These are phyloP conservation scores for Lithophane leautieri DNA, from an alignment of 2,888 invertebrate genomes.

Conservation along the genomic window DNA sequence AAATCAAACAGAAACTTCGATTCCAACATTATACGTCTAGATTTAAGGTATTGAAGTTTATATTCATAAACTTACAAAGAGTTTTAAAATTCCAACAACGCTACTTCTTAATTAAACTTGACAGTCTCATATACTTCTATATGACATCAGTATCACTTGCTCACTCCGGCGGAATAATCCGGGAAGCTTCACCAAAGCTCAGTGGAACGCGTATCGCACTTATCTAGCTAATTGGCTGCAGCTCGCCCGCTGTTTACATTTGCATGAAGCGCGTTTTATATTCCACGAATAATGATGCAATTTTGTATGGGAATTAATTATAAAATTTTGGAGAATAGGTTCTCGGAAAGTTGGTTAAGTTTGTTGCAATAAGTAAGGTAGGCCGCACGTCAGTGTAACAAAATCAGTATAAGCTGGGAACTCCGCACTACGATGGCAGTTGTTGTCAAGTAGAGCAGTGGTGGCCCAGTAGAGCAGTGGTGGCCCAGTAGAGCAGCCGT, in stretches of 20 bases:
- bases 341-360: background rate
- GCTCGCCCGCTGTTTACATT: conserved; percentile 40
- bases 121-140: background rate
- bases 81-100: background rate
- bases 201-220: conserved; percentile 43
- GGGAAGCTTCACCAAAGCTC: conserved; percentile 22
- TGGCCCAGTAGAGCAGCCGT: too few relatives aligned
- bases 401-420: too few relatives aligned
- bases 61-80: too few relatives aligned
- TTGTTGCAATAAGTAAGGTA: background rate
- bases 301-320: conserved; percentile 15
- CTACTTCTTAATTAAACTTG: background rate
- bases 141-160: conserved; percentile 12
- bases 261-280: conserved; percentile 36
- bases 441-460: too few relatives aligned
- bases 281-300: conserved; percentile 22
- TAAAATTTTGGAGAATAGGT: background rate
- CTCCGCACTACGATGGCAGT: too few relatives aligned
- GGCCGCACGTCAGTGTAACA: too few relatives aligned
- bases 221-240: conserved; percentile 51
- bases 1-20: too few relatives aligned
- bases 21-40: too few relatives aligned
- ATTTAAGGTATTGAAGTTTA: too few relatives aligned
- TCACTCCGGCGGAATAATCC: conserved; percentile 31
- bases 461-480: too few relatives aligned